Percentiles rank a stretch among this genome's conserved stretches.
phyloP scores from a whole-genome alignment of 2,113 vertebrate species.

The Hirundichthys speculiger region DNA sequence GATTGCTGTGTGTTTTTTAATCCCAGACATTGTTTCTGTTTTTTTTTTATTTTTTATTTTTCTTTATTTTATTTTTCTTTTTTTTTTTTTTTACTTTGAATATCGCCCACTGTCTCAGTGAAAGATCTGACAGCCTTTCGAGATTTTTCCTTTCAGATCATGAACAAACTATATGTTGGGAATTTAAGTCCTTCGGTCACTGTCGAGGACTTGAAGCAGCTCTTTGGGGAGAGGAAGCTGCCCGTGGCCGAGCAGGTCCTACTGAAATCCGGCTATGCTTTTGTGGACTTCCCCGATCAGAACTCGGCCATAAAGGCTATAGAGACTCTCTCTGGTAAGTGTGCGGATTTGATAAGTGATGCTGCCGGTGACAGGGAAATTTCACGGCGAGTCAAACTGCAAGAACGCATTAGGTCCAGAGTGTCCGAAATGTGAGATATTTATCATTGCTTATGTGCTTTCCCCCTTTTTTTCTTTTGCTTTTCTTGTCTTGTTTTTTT shows the following conservation, averaged over 20 bases:
- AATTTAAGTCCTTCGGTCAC: constrained; percentile 95
- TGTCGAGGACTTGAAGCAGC: constrained; percentile 91
- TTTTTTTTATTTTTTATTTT: constrained; percentile 47
- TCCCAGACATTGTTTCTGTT: constrained; percentile 47
- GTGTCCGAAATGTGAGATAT: constrained; percentile 57
- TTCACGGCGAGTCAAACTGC: constrained; percentile 46
- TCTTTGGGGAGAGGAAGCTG: constrained; percentile 90
- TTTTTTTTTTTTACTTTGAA: constrained; percentile 24
- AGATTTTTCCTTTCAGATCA: constrained; percentile 84
- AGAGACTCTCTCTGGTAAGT: constrained; percentile 91
- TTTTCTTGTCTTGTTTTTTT: not conserved
- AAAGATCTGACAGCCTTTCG: constrained; percentile 65
- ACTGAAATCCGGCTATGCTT: constrained; percentile 94
- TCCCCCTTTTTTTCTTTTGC: not conserved
- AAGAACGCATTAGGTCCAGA: constrained; percentile 33
- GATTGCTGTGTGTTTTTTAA: constrained; percentile 59
- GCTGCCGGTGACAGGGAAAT: constrained; percentile 55
- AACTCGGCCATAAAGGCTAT: constrained; percentile 95
- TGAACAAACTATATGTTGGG: constrained; percentile 96
- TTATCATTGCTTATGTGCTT: constrained; percentile 11
- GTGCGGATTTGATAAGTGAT: constrained; percentile 69
- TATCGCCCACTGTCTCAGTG: constrained; percentile 58
- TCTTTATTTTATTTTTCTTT: constrained; percentile 58
- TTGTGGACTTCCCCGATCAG: constrained; percentile 94
- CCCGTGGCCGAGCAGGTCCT: constrained; percentile 90